Conservation (phyloP, 2,113 vertebrate genomes). For the Eptatretus burgeri region DNA sequence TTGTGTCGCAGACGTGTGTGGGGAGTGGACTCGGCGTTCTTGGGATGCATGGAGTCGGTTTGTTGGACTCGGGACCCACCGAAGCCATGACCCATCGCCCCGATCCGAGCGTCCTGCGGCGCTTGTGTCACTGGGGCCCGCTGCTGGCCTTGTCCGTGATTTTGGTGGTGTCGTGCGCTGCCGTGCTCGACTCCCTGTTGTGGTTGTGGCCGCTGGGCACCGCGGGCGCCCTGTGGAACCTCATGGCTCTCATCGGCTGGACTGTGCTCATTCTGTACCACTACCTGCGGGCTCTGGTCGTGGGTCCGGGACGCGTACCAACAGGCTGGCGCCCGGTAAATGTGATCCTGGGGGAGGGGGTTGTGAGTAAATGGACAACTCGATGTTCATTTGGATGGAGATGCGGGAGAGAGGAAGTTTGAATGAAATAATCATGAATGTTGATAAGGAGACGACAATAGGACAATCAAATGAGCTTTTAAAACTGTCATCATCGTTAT, state of each 20-base stretch:
- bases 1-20: too few species aligned
- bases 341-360: background rate
- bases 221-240: background rate
- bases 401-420: too few species aligned
- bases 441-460: too few species aligned
- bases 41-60: too few species aligned
- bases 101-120: background rate
- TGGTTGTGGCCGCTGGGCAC: background rate
- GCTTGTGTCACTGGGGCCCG: background rate
- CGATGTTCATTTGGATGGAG: too few species aligned
- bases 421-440: too few species aligned
- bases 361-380: too few species aligned
- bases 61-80: too few species aligned
- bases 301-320: background rate
- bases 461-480: too few species aligned
- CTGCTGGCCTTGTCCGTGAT: background rate
- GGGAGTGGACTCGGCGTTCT: too few species aligned
- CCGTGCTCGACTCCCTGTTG: constrained; percentile 4
- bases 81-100: too few species aligned
- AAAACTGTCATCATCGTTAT: too few species aligned
- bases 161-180: background rate
- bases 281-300: background rate
- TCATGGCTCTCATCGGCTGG: background rate
- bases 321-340: background rate
- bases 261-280: constrained; percentile 6